Conservation (phyloP, 2,888 invertebrate species). For the Thumatha senex region DNA sequence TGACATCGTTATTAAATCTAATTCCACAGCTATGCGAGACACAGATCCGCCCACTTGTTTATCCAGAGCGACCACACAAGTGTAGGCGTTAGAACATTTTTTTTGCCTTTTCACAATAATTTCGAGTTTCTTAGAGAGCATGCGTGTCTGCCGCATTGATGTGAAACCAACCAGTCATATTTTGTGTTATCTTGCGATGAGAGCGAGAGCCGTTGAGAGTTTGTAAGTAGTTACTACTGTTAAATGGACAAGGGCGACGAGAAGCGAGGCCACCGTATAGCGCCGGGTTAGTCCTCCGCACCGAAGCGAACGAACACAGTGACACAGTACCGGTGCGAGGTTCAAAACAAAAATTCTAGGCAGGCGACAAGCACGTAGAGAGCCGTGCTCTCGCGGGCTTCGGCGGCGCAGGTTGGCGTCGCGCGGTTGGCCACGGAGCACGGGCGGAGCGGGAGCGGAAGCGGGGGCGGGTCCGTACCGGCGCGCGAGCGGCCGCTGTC, state of each 20-base stretch:
- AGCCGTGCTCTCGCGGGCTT: slow-evolving; percentile 70
- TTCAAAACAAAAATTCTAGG: slow-evolving; percentile 82
- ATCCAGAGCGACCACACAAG: too few species aligned
- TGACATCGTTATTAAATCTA: too few species aligned
- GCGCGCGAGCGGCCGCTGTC: slow-evolving; percentile 71
- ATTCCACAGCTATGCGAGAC: too few species aligned
- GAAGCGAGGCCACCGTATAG: slow-evolving; percentile 49
- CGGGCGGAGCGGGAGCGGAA: slow-evolving; percentile 59
- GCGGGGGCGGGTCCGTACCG: slow-evolving; percentile 60
- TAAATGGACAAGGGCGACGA: background rate
- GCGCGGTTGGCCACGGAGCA: slow-evolving; percentile 63
- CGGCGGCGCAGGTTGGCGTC: slow-evolving; percentile 41
- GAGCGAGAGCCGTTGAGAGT: background rate
- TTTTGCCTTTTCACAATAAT: too few species aligned
- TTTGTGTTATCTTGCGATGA: background rate
- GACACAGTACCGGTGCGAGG: slow-evolving; percentile 75
- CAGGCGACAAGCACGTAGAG: slow-evolving; percentile 82
- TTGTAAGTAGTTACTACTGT: background rate
- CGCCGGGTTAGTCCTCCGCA: slow-evolving; percentile 68
- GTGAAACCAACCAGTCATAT: background rate
- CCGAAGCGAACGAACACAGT: slow-evolving; percentile 70
- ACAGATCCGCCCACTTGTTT: too few species aligned
- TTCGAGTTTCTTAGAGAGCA: too few species aligned
- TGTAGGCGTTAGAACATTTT: too few species aligned
- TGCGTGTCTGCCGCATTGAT: too few species aligned